Evolutionary conservation across 1,140 invertebrate species (phyloP).

Genomic region (Tyrophagus putrescentiae): DNA sequence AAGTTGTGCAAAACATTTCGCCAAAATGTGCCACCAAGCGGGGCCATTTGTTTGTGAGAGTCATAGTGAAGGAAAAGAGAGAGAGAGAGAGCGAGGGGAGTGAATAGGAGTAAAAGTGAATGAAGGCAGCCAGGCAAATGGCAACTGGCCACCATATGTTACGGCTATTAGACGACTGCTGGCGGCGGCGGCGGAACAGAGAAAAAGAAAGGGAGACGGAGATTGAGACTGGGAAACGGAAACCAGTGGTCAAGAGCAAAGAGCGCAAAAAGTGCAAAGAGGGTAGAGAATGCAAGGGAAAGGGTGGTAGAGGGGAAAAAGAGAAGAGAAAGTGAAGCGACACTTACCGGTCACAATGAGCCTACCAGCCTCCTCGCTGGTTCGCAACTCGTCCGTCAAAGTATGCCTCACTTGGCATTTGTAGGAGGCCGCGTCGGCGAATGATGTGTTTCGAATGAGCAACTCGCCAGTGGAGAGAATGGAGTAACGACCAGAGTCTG

Average conservation of each 20-base stretch:
- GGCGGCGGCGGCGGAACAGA: no score
- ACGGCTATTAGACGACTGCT: not conserved
- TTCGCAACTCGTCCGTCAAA: slow-evolving; percentile 33
- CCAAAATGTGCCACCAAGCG: not conserved
- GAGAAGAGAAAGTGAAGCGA: not conserved
- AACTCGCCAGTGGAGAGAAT: slow-evolving; percentile 23
- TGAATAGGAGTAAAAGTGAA: no score
- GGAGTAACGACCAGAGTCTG: slow-evolving; percentile 14
- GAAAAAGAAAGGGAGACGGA: no score
- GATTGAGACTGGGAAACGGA: no score
- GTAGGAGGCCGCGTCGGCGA: slow-evolving; percentile 29
- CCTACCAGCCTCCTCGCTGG: slow-evolving; percentile 30
- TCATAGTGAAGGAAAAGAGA: no score
- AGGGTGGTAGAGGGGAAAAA: slow-evolving; percentile 1
- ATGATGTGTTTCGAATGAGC: slow-evolving; percentile 27
- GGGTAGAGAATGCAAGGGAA: not conserved
- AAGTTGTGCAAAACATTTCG: not conserved
- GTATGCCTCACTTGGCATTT: slow-evolving; percentile 35
- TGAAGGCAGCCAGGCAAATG: not conserved
- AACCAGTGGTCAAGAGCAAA: no score
- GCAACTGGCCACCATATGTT: slow-evolving; percentile 3
- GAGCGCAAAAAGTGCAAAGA: not conserved
- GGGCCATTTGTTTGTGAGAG: no score
- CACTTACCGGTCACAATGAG: slow-evolving; percentile 33
- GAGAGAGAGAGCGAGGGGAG: no score